Conservation (phyloP, 2,888 invertebrate species). For the Nowickia ferox region DNA sequence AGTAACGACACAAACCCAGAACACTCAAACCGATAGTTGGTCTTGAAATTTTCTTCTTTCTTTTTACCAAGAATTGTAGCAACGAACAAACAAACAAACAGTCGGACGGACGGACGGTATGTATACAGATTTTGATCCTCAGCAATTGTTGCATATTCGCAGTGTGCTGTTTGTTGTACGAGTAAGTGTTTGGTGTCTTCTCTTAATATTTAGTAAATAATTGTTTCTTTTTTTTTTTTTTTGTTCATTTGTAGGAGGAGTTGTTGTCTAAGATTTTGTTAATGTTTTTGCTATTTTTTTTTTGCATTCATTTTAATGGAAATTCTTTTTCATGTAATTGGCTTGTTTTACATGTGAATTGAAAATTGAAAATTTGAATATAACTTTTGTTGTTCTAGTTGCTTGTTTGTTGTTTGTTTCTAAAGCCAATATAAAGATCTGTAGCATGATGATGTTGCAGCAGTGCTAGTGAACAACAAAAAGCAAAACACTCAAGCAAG, state of each 20-base stretch:
- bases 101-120: constrained; percentile 5
- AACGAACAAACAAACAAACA: constrained; percentile 39
- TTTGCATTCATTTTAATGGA: constrained; percentile 44
- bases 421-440: constrained; percentile 31
- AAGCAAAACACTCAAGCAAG: background rate
- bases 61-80: constrained; percentile 64
- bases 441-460: constrained; percentile 44
- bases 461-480: background rate
- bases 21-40: constrained; percentile 60
- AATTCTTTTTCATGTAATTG: constrained; percentile 72
- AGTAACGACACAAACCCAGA: constrained; percentile 31
- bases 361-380: constrained; percentile 66
- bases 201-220: constrained; percentile 51
- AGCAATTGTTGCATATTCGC: constrained; percentile 49
- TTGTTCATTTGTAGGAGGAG: constrained; percentile 52
- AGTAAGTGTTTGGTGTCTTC: constrained; percentile 27
- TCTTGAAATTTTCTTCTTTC: constrained; percentile 11
- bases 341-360: constrained; percentile 72
- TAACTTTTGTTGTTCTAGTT: constrained; percentile 7
- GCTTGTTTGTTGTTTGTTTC: constrained; percentile 10
- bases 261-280: constrained; percentile 42
- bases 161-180: constrained; percentile 14
- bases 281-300: background rate
- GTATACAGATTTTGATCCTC: constrained; percentile 56
- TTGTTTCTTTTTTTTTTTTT: constrained; percentile 17